A percentile compares a stretch with the other conserved stretches of the same genome.
Evolutionary conservation across 2,113 vertebrate genomes (phyloP).

Genomic region (Gracilinanus agilis): DNA sequence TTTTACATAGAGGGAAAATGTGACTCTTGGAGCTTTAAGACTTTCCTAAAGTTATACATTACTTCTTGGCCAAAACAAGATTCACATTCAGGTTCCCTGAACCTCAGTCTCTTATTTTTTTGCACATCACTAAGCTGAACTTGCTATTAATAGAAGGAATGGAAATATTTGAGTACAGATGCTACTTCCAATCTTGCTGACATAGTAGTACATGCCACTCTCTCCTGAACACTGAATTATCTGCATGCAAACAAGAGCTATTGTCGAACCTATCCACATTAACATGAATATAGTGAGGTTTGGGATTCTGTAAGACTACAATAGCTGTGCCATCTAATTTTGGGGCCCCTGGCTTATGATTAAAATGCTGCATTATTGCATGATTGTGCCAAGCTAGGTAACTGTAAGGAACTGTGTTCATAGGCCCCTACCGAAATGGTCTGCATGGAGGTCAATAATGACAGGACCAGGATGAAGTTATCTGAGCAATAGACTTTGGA

Average conservation of each 20-base stretch:
- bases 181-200: neutral
- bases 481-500: neutral
- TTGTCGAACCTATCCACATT: neutral
- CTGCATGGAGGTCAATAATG: neutral
- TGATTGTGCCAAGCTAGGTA: neutral
- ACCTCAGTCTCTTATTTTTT: neutral
- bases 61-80: neutral
- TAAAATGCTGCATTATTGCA: neutral
- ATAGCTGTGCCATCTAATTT: neutral
- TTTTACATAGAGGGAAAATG: neutral
- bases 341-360: neutral
- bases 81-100: neutral
- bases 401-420: neutral
- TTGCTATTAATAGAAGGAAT: neutral
- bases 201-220: neutral
- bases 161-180: too few species aligned
- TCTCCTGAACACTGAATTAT: neutral
- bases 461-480: neutral
- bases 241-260: neutral
- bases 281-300: neutral
- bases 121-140: neutral
- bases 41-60: neutral
- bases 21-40: neutral
- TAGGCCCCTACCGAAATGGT: neutral
- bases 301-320: neutral